Base-by-base conservation (phyloP, 2,888 invertebrate genomes). In the Lepas anatifera region DNA sequence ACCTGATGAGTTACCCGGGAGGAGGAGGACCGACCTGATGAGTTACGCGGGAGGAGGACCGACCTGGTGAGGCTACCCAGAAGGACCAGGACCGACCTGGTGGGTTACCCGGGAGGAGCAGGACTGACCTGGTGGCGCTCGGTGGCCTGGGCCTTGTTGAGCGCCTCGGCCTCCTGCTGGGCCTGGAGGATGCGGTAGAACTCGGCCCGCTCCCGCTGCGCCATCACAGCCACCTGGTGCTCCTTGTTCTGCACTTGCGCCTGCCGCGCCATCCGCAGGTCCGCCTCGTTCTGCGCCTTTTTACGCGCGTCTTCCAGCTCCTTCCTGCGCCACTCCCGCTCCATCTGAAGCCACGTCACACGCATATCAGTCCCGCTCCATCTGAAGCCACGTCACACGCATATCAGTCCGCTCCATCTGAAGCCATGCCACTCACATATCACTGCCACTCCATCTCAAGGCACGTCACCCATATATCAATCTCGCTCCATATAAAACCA, bases 191-290 rank as follows among this genome's bases (percentile, higher is more conserved):
- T 35, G 1, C 58, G 58, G 35, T 58, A 58, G 58, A 58, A 58
- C 58, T 58, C 58, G 32, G 58, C 58, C 22, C 58, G 32, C 58
- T 58, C 58, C 7, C 58, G 58, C 58, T 58, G 58, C 32, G 58
- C 58, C 58, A 35, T 35, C 58, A 58, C 58, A 8, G 58, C 58
- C 58, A 58, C 58, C 32, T 58, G 58, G 7, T 35, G 58, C 58
- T 58, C 58, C 10, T 25, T 25, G 32, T 58, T 32, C 8, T 58
- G 32, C 32, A 58, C 58, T 35, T 58, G 58, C 22, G 18, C 22
- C 3, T 22, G 58, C 18, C 58, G 58, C 22, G 58, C 58, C 32
- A 8, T 32, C 35, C 35, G 32, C 58, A 58, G 58, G 2, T 58
- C 58, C 22, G 32, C 58, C 6, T 58, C 58, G 22, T 22, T 4